phyloP scores from a whole-genome alignment of 2,113 vertebrate species.

The Cochlearius cochlearius region DNA sequence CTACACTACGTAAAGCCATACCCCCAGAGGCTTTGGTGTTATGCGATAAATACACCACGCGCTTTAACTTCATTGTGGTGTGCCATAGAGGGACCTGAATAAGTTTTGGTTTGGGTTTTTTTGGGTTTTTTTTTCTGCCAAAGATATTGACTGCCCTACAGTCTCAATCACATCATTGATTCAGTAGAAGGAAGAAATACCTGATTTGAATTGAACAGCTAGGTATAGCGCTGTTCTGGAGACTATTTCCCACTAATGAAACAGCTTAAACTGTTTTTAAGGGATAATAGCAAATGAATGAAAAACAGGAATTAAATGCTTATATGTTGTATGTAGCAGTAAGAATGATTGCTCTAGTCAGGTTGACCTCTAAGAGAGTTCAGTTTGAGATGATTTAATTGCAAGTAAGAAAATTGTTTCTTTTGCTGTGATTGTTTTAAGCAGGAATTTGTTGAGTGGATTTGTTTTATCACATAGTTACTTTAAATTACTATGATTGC shows the following conservation, averaged over 20 bases:
- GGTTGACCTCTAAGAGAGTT: slow-evolving; percentile 22
- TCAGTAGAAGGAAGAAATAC: background rate
- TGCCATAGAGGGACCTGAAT: background rate
- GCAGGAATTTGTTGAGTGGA: background rate
- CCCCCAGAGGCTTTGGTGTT: background rate
- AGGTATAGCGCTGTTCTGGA: background rate
- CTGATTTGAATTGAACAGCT: background rate
- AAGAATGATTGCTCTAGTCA: background rate
- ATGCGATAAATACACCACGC: accelerated
- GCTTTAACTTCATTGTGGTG: background rate
- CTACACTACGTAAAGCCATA: background rate
- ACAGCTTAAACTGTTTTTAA: background rate
- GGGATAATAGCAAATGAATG: background rate
- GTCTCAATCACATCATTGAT: background rate
- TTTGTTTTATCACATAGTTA: background rate
- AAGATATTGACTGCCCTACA: background rate
- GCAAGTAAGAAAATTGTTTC: background rate
- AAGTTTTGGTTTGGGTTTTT: background rate
- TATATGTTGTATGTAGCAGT: background rate
- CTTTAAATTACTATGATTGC: background rate
- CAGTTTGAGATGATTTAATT: background rate
- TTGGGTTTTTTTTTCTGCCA: background rate
- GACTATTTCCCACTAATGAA: background rate
- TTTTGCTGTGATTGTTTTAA: background rate
- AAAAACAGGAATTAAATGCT: background rate